Evolutionary conservation across 2,797 vertebrate species (phyloP), one percentile per base, ranked within the genome.

Genomic region (Sebastes itinus): DNA sequence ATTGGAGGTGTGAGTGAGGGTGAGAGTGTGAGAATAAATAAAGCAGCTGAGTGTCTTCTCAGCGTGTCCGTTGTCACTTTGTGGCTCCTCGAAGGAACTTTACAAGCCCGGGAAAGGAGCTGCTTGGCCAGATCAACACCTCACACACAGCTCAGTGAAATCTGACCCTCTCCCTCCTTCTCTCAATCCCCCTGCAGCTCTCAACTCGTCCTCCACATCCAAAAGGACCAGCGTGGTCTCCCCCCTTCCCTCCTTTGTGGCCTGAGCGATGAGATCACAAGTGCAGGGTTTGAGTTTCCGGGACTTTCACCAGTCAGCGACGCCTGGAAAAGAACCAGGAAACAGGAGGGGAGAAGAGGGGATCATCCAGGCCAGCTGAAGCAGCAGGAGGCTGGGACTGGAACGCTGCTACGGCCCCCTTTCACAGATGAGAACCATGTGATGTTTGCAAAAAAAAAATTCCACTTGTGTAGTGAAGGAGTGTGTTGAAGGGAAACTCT

Each of bases 61-160:
- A 3, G 27, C 28, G 18, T 20, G 42, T 49, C 18, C 16, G 16
- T 9, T 49, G 46, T 49, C 46, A 49, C 46, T 49, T 49, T 49
- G 58, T 10, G 58, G 49, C 49, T 33, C n/a, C 30, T 62, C n/a
- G 6, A 11, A 22, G 16, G 63, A 72, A 73, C 74, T 62, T 69
- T 20, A 59, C 14, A 27, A 49, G 16, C 62, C 62, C 7, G 2
- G 52, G 3, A 14, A 59, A 25, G 23, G 8, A 64, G 64, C 77
- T 76, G 83, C 72, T 76, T 54, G 11, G 78, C 77, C 63, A 85
- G 77, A 84, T 85, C 78, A 75, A 70, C 68, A 74, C 85, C 77
- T 85, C 35, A 38, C 13, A 38, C 49, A 13, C 33, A 9, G 58
- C 73, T 86, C 75, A 56, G 7, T 46, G 80, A 83, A 89, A 85